Base-by-base conservation (phyloP, 2,797 vertebrate species). In the Sebastes vulpes region DNA sequence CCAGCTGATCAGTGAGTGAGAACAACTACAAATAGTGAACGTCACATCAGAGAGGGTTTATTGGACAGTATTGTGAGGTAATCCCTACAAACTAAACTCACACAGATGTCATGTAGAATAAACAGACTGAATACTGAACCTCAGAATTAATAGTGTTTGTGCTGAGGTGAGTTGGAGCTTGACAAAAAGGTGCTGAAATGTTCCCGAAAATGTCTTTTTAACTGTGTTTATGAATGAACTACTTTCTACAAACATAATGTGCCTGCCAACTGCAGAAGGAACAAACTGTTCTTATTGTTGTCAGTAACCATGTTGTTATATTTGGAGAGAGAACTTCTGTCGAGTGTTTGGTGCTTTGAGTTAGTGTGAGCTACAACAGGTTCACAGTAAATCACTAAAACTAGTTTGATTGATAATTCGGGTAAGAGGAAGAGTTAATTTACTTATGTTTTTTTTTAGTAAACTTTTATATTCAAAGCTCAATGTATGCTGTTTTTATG, bases 181-280 rank as follows among this genome's bases (percentile, higher is more conserved):
- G 8, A 25, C 48, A 60, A 25, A 56, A 50, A 81, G 63, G 61
- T 67, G 79, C 58, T 32, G 31, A 65, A 75, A 78, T 63, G 38
- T 71, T 53, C 65, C 20, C 0, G 1, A 14, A 65, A 80, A 60
- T 26, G 25, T 46, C 21, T 48, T 71, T 48, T 52, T 23, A 26
- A 16, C 5, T 48, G 28, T 70, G 29, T 52, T 48, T 73, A 65
- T 7, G 7, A 7, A 16, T 38, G 16, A 69, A 12, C n/a, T 21
- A 23, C 29, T 65, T 50, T 77, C 5, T 52, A 18, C 9, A 60
- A 66, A 52, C 16, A 23, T n/a, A 48, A 48, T 56, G 59, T 10
- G 14, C 6, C 29, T 46, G 48, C 56, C 35, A 67, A 29, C 77
- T 52, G 35, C 48, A 53, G 48, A 52, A 52, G 21, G 65, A 57